Conservation (phyloP, 1,140 invertebrate genomes). For the Drosophila baimaii region DNA sequence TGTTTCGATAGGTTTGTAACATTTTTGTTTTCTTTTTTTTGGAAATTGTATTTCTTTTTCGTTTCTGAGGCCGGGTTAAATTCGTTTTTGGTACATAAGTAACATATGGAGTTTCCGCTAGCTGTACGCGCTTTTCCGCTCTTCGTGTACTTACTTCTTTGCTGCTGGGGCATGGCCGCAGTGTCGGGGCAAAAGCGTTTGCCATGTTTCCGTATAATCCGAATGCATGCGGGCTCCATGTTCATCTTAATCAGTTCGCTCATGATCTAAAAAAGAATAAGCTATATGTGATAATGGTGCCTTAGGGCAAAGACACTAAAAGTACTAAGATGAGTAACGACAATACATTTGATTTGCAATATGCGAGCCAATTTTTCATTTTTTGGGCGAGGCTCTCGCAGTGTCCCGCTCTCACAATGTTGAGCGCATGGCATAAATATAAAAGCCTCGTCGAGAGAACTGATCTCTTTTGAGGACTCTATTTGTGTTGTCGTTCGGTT, state of each 20-base stretch:
- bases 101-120: conserved; percentile 18
- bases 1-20: conserved; percentile 69
- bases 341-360: no score
- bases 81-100: conserved; percentile 37
- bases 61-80: conserved; percentile 32
- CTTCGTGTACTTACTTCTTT: conserved; percentile 24
- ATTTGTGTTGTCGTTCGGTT: no score
- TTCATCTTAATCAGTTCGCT: conserved; percentile 89
- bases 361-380: no score
- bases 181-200: conserved; percentile 88
- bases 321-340: no score
- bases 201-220: conserved; percentile 93
- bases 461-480: no score
- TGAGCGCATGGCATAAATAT: no score
- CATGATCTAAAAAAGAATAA: conserved; percentile 61
- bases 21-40: conserved; percentile 35
- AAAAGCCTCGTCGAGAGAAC: no score
- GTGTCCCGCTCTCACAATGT: no score
- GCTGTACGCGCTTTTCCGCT: conserved; percentile 4
- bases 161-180: conserved; percentile 7
- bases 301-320: no score
- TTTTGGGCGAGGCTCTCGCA: no score
- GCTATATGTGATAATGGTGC: no score
- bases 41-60: conserved; percentile 43
- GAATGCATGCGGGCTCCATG: conserved; percentile 92